Evolutionary conservation across 2,113 vertebrate genomes (phyloP), one percentile per base, ranked within the genome.

Genomic region (Amblyopsis rosae): DNA sequence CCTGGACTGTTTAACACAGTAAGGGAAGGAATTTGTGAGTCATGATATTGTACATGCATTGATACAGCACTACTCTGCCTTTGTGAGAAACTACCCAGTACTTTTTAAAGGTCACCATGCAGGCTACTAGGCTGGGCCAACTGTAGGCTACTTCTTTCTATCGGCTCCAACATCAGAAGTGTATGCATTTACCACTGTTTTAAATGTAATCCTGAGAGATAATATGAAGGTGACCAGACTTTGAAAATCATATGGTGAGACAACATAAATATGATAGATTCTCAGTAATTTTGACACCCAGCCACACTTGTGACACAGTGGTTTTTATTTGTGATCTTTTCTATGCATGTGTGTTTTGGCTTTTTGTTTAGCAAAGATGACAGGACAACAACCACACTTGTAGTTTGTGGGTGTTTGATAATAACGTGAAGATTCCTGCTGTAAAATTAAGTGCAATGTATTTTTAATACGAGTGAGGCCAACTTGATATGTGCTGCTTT

Each of bases 401-500:
- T 7, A 41, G 35, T 41, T 41, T 41, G 35, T 41, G 35, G 35
- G 35, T 26, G 26, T 26, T 26, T 26, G 26, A 26, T 41, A 41
- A 41, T 0, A 41, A 5, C 6, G 7, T 1, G 1, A 41, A 41
- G 4, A 7, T 41, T 41, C 4, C 35, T 41, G 35, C 35, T 26
- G 35, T 41, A 8, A 41, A 41, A 8, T 5, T 5, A 41, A 41
- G 35, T 41, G 35, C 35, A 5, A 1, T 51, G 26, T 75, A 60
- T 73, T 73, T 73, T 26, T 26, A 26, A 26, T 26, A 26, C 69
- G 66, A 33, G 49, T 60, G 60, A 50, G 53, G 59, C 70, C 63
- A 76, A 72, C 50, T 76, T 61, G 70, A 70, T 68, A 67, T 15
- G 17, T 63, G 49, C 26, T 68, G 53, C 64, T 75, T 4, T 50